phyloP scores from a whole-genome alignment of 2,113 vertebrate genomes.

The Rattus rattus region DNA sequence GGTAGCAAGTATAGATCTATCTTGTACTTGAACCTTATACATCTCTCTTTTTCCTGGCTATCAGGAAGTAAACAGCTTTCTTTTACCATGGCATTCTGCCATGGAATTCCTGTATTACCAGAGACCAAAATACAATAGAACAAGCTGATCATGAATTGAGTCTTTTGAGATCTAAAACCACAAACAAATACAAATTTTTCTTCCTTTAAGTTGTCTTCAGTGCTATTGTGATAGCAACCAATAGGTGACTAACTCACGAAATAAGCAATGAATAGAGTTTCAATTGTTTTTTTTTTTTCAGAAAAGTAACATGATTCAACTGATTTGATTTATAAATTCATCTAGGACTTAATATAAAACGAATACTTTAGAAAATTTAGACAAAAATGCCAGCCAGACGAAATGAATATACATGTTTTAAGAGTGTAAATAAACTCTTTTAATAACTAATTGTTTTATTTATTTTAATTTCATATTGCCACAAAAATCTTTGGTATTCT shows the following conservation, averaged over 20 bases:
- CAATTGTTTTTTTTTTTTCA: not conserved
- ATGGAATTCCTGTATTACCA: not conserved
- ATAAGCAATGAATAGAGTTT: not conserved
- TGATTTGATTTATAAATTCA: not conserved
- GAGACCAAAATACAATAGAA: not conserved
- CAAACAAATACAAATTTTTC: not conserved
- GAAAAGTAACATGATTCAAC: not conserved
- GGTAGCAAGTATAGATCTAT: not conserved
- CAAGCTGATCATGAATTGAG: not conserved
- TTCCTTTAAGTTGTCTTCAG: not conserved
- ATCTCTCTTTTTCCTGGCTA: not conserved
- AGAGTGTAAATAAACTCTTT: not conserved
- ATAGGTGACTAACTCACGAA: not conserved
- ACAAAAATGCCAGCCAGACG: too few species aligned
- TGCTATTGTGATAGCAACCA: not conserved
- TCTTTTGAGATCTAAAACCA: not conserved
- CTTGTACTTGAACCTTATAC: not conserved
- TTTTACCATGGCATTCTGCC: not conserved
- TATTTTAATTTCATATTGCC: not conserved
- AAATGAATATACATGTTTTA: too few species aligned
- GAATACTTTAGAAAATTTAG: not conserved
- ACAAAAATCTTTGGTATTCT: not conserved
- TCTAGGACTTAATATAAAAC: not conserved
- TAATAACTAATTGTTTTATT: not conserved
- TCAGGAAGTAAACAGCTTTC: not conserved